Conservation (phyloP, 1,140 invertebrate species). For the Ceratitis capitata region DNA sequence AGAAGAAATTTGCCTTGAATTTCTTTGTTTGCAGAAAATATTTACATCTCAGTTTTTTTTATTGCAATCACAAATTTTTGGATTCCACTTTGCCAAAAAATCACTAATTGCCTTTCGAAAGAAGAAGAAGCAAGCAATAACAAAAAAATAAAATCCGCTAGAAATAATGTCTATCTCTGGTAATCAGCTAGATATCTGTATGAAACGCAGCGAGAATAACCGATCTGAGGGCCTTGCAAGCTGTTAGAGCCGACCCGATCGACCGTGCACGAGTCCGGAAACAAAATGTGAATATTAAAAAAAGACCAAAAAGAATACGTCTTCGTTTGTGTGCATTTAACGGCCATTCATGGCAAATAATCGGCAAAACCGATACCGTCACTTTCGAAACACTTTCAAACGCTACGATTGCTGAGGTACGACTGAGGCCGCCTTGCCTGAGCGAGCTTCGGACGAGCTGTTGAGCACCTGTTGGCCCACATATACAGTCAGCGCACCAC, state of each 20-base stretch:
- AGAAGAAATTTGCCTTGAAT: neutral
- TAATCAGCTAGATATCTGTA: neutral
- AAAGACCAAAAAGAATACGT: neutral
- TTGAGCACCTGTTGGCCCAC: constrained; percentile 6
- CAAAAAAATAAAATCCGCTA: neutral
- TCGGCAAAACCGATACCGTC: neutral
- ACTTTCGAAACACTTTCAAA: neutral
- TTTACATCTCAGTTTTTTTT: neutral
- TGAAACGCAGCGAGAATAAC: neutral
- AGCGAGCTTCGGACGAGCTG: neutral
- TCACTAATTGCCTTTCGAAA: neutral
- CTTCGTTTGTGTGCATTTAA: neutral
- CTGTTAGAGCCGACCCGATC: neutral
- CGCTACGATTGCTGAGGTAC: constrained; percentile 18
- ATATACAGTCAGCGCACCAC: neutral
- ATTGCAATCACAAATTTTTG: neutral
- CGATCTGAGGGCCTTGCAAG: no score
- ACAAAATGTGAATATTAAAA: neutral
- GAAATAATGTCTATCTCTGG: neutral
- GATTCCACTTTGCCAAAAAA: neutral
- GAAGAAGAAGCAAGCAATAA: neutral
- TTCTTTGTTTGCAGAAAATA: neutral
- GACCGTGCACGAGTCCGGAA: neutral
- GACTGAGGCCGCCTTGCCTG: no score
- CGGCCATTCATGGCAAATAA: neutral